Evolutionary conservation across 2,888 invertebrate species (phyloP).

Genomic region (Tenthredo distinguenda): DNA sequence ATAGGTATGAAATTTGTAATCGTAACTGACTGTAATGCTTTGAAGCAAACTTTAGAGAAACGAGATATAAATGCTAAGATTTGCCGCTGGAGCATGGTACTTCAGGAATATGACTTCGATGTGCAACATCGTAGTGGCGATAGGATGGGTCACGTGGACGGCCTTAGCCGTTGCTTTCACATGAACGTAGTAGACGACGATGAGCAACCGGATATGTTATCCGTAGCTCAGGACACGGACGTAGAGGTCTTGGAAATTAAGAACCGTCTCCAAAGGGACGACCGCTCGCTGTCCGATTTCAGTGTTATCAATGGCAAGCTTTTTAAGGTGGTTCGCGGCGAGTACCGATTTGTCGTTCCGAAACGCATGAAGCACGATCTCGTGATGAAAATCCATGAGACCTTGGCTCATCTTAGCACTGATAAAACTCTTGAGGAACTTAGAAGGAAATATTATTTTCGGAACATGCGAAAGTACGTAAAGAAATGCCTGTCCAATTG

Average conservation of each 20-base stretch:
- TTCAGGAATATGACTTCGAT: slow-evolving; percentile 15
- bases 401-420: background rate
- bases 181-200: background rate
- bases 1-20: background rate
- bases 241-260: background rate
- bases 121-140: background rate
- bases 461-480: slow-evolving; percentile 1
- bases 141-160: slow-evolving; percentile 11
- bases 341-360: slow-evolving; percentile 48
- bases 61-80: background rate
- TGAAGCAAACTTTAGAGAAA: background rate
- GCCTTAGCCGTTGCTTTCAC: background rate
- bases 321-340: slow-evolving; percentile 4
- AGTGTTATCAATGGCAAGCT: slow-evolving; percentile 4
- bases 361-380: slow-evolving; percentile 44
- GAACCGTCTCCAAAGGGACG: background rate
- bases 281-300: background rate
- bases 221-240: background rate
- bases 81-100: slow-evolving; percentile 5
- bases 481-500: slow-evolving; percentile 36
- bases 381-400: slow-evolving; percentile 49
- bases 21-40: background rate
- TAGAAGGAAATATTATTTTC: background rate
- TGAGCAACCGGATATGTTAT: background rate
- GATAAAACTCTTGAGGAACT: slow-evolving; percentile 18